phyloP scores from a whole-genome alignment of 2,888 invertebrate species.

The Pyrochroa serraticornis region DNA sequence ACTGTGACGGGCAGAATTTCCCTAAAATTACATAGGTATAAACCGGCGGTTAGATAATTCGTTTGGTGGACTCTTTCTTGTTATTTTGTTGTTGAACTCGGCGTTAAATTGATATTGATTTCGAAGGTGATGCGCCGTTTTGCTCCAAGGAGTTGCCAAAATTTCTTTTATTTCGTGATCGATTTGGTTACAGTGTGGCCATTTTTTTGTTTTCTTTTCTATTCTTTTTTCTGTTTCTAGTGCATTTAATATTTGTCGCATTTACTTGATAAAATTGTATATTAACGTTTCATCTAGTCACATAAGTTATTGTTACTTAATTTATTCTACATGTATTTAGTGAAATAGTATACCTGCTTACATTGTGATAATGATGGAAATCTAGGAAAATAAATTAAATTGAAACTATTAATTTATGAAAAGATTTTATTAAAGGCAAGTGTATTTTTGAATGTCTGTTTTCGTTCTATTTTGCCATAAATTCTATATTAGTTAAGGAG shows the following conservation, averaged over 20 bases:
- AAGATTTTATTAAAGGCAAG: slow-evolving; percentile 30
- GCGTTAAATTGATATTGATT: slow-evolving; percentile 17
- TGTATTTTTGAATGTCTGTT: slow-evolving; percentile 34
- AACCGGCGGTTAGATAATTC: slow-evolving; percentile 62
- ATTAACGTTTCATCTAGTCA: slow-evolving; percentile 45
- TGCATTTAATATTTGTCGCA: slow-evolving; percentile 27
- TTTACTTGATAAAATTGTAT: slow-evolving; percentile 31
- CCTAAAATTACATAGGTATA: slow-evolving; percentile 86
- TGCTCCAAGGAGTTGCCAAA: background rate
- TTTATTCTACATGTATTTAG: slow-evolving; percentile 44
- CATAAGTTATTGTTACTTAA: slow-evolving; percentile 48
- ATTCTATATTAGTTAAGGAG: slow-evolving; percentile 20
- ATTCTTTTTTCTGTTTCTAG: slow-evolving; percentile 9
- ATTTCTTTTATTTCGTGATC: background rate
- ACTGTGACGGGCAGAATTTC: slow-evolving; percentile 81
- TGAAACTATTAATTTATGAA: slow-evolving; percentile 29
- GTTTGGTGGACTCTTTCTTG: slow-evolving; percentile 6
- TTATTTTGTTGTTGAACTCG: slow-evolving; percentile 8
- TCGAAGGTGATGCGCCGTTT: background rate
- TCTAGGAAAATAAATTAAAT: slow-evolving; percentile 16
- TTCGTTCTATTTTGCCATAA: slow-evolving; percentile 27
- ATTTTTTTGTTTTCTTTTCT: slow-evolving; percentile 10
- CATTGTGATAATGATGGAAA: slow-evolving; percentile 51
- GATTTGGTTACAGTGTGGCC: slow-evolving; percentile 2
- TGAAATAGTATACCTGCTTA: slow-evolving; percentile 53